Conservation (phyloP, 2,797 vertebrate species). For the Brachyrhaphis roseni region DNA sequence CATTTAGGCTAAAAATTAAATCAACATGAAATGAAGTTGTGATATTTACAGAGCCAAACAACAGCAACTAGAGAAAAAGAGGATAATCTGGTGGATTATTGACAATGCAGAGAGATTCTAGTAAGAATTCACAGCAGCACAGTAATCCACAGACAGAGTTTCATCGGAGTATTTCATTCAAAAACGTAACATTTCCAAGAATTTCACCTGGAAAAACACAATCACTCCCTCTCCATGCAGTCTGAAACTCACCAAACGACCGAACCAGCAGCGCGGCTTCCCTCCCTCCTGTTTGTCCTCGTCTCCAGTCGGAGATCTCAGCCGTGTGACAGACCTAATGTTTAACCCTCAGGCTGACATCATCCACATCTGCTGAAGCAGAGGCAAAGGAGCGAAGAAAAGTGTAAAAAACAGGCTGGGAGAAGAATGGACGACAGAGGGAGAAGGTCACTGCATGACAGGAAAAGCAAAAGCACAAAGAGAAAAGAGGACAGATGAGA, state of each 20-base stretch:
- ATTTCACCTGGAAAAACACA: conserved; percentile 14
- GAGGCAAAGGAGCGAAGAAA: conserved; percentile 37
- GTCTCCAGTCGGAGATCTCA: conserved; percentile 24
- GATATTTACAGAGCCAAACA: conserved; percentile 34
- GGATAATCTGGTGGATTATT: conserved; percentile 72
- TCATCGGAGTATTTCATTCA: conserved; percentile 48
- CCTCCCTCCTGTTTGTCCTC: conserved; percentile 38
- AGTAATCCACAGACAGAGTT: conserved; percentile 69
- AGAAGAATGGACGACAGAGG: conserved; percentile 34
- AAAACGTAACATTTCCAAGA: conserved; percentile 18
- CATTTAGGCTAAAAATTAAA: conserved; percentile 6
- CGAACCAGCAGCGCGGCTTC: conserved; percentile 27
- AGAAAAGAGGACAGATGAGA: conserved; percentile 74
- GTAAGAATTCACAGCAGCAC: conserved; percentile 61
- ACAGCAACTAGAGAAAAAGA: conserved; percentile 45
- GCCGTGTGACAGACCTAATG: conserved; percentile 37
- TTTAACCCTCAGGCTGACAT: conserved; percentile 57
- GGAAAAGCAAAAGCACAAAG: conserved; percentile 68
- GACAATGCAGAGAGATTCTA: conserved; percentile 65
- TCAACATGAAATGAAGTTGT: conserved; percentile 26
- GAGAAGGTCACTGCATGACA: conserved; percentile 70
- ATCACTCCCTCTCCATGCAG: neutral
- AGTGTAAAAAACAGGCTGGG: conserved; percentile 9
- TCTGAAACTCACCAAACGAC: conserved; percentile 50
- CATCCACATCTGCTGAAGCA: conserved; percentile 62